Evolutionary conservation across 2,113 vertebrate genomes (phyloP).

Genomic region (Piprites chloris): DNA sequence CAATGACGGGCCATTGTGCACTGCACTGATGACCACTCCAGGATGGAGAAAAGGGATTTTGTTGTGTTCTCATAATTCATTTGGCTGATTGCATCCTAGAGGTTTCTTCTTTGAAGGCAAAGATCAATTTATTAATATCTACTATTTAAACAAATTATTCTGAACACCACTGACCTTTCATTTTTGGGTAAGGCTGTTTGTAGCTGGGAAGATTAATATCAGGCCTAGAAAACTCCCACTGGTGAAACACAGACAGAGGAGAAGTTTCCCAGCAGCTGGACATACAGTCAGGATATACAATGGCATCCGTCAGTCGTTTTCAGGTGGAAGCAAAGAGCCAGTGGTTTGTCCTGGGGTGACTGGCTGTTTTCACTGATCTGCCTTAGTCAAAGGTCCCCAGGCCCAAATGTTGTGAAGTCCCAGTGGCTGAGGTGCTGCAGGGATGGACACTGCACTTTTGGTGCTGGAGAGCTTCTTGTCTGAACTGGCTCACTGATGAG

Average conservation of each 20-base stretch:
- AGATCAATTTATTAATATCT: background rate
- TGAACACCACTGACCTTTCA: background rate
- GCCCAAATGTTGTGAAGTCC: no score
- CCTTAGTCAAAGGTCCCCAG: background rate
- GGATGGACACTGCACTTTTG: background rate
- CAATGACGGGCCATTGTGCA: background rate
- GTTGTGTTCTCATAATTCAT: background rate
- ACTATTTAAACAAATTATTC: background rate
- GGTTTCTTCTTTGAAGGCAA: background rate
- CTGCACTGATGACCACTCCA: background rate
- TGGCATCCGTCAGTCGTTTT: background rate
- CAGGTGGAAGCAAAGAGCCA: background rate
- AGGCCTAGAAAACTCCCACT: background rate
- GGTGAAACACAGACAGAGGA: background rate
- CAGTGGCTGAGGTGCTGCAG: no score
- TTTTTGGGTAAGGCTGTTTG: background rate
- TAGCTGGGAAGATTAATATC: slow-evolving; percentile 16
- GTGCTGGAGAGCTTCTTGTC: background rate
- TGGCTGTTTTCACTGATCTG: background rate
- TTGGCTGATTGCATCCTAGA: background rate
- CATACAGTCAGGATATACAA: background rate
- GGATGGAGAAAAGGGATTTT: background rate
- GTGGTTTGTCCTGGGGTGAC: background rate
- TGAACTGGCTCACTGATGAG: background rate
- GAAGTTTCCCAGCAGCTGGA: background rate